phyloP scores from a whole-genome alignment of 2,113 vertebrate genomes.

The Junco hyemalis region DNA sequence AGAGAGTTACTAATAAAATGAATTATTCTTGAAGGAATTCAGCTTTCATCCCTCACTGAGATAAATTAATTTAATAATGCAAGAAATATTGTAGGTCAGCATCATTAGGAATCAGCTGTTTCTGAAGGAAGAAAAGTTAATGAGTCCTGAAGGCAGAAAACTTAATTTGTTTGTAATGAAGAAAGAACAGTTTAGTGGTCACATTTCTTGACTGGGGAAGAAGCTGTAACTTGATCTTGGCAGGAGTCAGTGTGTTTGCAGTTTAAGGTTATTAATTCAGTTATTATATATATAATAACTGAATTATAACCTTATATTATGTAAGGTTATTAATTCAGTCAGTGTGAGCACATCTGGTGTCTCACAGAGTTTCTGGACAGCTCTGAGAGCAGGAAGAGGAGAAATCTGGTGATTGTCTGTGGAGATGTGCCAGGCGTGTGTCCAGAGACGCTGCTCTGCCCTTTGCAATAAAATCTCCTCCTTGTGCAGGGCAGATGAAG shows the following conservation, averaged over 20 bases:
- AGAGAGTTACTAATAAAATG: background rate
- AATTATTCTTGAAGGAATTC: background rate
- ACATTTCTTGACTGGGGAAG: background rate
- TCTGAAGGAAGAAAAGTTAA: background rate
- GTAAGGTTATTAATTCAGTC: background rate
- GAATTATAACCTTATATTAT: no score
- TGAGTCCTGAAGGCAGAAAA: background rate
- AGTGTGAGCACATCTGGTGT: background rate
- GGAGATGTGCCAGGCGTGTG: background rate
- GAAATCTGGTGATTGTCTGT: background rate
- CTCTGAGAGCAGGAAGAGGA: background rate
- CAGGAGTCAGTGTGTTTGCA: background rate
- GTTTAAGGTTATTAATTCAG: background rate
- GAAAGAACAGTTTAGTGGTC: background rate
- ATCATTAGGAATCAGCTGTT: background rate
- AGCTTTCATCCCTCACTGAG: background rate
- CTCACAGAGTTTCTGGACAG: background rate
- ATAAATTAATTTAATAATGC: background rate
- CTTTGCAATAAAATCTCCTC: background rate
- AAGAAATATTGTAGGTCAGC: background rate
- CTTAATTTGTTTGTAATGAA: background rate
- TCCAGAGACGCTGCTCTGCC: background rate
- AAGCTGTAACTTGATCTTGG: background rate
- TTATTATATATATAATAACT: no score
- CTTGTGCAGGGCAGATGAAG: background rate